These are phyloP conservation scores for Autographa gamma DNA, from an alignment of 2,888 invertebrate species.

Conservation along the genomic window DNA sequence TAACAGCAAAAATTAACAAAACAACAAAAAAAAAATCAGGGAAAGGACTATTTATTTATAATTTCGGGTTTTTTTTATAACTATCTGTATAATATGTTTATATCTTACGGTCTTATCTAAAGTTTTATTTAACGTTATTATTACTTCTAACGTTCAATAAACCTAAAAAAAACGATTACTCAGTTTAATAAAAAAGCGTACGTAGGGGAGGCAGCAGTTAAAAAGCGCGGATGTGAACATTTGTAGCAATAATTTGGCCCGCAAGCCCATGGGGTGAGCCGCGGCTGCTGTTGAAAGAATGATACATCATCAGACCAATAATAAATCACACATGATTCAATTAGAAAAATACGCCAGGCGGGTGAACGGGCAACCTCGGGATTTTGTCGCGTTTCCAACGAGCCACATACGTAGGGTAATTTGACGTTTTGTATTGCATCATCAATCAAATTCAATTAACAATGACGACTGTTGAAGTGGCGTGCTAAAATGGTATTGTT, in stretches of 20 bases:
- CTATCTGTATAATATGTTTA: no score
- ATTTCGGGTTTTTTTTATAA: no score
- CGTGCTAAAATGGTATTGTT: conserved; percentile 31
- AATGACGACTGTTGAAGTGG: conserved; percentile 64
- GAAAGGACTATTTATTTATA: no score
- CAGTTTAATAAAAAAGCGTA: conserved; percentile 81
- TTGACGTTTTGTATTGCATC: conserved; percentile 84
- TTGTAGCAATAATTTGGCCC: conserved; percentile 87
- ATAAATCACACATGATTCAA: conserved; percentile 89
- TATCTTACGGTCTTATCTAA: conserved; percentile 32
- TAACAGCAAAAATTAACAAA: no score
- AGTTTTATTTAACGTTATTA: conserved; percentile 62
- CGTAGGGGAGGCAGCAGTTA: conserved; percentile 79
- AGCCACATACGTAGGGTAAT: conserved; percentile 81
- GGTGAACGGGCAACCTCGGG: conserved; percentile 74
- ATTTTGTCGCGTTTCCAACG: conserved; percentile 76
- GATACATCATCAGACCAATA: conserved; percentile 89
- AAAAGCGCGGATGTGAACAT: conserved; percentile 85
- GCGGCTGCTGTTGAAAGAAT: conserved; percentile 88
- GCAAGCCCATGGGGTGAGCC: conserved; percentile 84
- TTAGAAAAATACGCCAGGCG: conserved; percentile 86
- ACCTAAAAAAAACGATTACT: conserved; percentile 76
- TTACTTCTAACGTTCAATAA: conserved; percentile 67
- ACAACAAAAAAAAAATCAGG: no score
- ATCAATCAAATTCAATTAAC: conserved; percentile 85